Conservation (phyloP, 2,888 invertebrate species). For the Meteorus colon region DNA sequence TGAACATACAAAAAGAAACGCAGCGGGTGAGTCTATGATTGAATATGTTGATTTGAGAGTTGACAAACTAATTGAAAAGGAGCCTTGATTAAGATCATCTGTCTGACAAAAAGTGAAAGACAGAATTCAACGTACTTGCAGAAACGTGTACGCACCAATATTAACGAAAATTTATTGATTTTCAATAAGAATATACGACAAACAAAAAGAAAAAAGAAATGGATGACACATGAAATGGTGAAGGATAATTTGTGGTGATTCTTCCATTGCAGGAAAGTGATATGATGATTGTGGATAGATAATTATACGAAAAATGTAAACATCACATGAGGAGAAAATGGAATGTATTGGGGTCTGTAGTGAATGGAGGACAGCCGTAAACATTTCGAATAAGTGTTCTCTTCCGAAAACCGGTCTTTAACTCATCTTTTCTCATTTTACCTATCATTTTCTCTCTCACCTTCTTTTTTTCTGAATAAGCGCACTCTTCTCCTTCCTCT, state of each 20-base stretch:
- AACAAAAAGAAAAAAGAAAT: not conserved
- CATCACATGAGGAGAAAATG: not conserved
- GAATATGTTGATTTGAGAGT: not conserved
- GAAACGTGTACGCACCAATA: not conserved
- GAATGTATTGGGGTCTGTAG: not conserved
- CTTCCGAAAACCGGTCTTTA: slow-evolving; percentile 33
- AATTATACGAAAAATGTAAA: slow-evolving; percentile 9
- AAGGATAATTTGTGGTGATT: not conserved
- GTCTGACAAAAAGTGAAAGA: not conserved
- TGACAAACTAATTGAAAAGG: not conserved
- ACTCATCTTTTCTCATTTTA: not conserved
- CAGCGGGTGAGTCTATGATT: not conserved
- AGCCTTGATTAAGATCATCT: not conserved
- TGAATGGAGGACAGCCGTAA: slow-evolving; percentile 5
- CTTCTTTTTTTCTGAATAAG: not conserved
- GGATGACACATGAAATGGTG: not conserved
- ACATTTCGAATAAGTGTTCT: slow-evolving; percentile 13
- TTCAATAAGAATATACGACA: not conserved
- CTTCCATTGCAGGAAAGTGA: not conserved
- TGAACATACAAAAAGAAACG: not conserved
- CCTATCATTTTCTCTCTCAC: slow-evolving; percentile 17
- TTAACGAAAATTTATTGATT: not conserved
- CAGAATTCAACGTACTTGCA: not conserved
- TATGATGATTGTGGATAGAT: not conserved
- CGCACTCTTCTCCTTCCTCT: slow-evolving; percentile 5